Conservation (phyloP, 2,888 invertebrate genomes). For the Melieria crassipennis region DNA sequence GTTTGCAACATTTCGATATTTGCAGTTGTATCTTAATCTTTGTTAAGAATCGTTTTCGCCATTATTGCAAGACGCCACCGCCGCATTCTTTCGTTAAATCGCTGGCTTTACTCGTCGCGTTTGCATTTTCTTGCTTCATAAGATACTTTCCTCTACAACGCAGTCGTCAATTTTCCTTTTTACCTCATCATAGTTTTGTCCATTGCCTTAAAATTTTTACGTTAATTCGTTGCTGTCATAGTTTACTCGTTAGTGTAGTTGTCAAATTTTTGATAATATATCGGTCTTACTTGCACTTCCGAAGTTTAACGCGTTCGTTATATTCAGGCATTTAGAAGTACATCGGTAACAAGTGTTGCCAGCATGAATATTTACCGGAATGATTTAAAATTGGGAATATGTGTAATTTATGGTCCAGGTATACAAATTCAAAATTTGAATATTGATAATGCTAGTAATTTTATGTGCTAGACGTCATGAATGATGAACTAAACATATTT, state of each 20-base stretch:
- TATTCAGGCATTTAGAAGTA: too few relatives aligned
- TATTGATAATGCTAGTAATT: too few relatives aligned
- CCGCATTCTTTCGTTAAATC: slow-evolving; percentile 43
- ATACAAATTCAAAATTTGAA: too few relatives aligned
- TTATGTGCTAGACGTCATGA: too few relatives aligned
- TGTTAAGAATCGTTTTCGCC: slow-evolving; percentile 10
- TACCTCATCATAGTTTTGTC: not conserved
- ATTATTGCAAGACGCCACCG: slow-evolving; percentile 48
- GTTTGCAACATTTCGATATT: too few relatives aligned
- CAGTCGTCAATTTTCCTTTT: slow-evolving; percentile 9
- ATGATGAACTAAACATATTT: too few relatives aligned
- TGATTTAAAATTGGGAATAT: too few relatives aligned
- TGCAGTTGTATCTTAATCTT: not conserved
- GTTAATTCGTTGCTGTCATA: not conserved
- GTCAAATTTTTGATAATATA: slow-evolving; percentile 7
- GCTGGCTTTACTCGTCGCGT: slow-evolving; percentile 22
- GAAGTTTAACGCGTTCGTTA: too few relatives aligned
- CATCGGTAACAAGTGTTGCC: too few relatives aligned
- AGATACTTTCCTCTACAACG: slow-evolving; percentile 13
- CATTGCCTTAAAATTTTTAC: not conserved
- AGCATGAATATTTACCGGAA: too few relatives aligned
- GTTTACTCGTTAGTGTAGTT: slow-evolving; percentile 20
- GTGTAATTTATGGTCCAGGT: too few relatives aligned
- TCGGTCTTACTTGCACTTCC: slow-evolving; percentile 10
- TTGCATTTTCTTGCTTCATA: slow-evolving; percentile 16